Base-by-base conservation (phyloP, 2,113 vertebrate species). In the Syrrhaptes paradoxus region DNA sequence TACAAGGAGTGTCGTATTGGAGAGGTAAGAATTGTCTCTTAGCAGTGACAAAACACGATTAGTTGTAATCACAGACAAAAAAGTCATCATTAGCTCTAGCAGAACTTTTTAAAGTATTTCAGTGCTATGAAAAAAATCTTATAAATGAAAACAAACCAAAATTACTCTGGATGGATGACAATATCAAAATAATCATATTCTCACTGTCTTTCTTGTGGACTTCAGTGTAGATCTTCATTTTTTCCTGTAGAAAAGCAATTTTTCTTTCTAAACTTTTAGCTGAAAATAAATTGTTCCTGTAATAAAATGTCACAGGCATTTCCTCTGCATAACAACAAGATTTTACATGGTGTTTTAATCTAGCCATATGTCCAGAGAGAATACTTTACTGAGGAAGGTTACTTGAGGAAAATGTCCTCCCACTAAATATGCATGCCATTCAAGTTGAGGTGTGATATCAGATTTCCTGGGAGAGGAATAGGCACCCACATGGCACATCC, bases 401-500 rank as follows among this genome's bases (percentile, higher is more conserved):
- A 28, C 32, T 28, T 75, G 29, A 75, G 57, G 52, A 51, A 91
- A 65, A 67, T 34, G 6, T 16, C n/a, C 10, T 49, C 25, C 43
- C 7, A 10, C 19, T 51, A 74, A 78, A 67, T 20, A 13, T 1
- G 10, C 1, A 0, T 74, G 31, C 32, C 32, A 10, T 43, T 72
- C 20, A 36, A 26, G 16, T 6, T 68, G 38, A 63, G 18, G 7
- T 49, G 29, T 76, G 36, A 28, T 57, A 87, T 14, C 71, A 72
- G 32, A 45, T 91, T 87, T 83, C 71, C 74, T 4, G 1, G 24
- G 58, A 55, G 31, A 89, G 19, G 18, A 91, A 49, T 5, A 85
- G 31, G 28, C 19, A 72, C 21, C 29, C 62, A 57, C 0, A 0
- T 57, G 36, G 41, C 49, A 54, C 0, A 0, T 80, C 76, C 84